Base-by-base conservation (phyloP, 1,140 invertebrate species). In the Drosophila ercepeae region DNA sequence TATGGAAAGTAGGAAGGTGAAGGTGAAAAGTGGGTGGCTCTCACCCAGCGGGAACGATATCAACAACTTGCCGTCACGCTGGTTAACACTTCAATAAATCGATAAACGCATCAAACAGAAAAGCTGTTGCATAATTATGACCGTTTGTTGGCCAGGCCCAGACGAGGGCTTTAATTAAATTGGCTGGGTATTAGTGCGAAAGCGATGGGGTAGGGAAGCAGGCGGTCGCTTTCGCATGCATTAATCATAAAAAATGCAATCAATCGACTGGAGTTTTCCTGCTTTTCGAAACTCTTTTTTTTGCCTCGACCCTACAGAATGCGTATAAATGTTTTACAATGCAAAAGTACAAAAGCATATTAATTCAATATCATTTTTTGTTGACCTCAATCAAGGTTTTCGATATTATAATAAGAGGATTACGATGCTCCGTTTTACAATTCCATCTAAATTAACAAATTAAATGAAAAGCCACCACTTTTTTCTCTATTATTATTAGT, bases 1-100 rank as follows among this genome's bases (percentile, higher is more conserved):
- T 34, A 49, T 46, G n/a, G n/a, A n/a, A n/a, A n/a, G n/a, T n/a
- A n/a, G n/a, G n/a, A n/a, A n/a, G n/a, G n/a, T n/a, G n/a, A n/a
- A n/a, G n/a, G 4, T 21, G 41, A 21, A 32, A 39, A 36, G 42
- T 63, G 51, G 18, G 27, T 59, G 34, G 32, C n/a, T 36, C 32
- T 39, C 13, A 18, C 29, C 13, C 46, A 25, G 39, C 9, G 52
- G 52, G 36, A 48, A 51, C 36, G 49, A 78, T 78, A 78, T 78
- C 76, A 79, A 75, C 76, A 79, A 70, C 76, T 82, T 81, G 78
- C 70, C 78, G 46, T 78, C 68, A 73, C 74, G 76, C 83, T 82
- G 78, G 78, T 84, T 84, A 84, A 84, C 79, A 86, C 79, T 86
- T 77, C 76, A 81, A 86, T 86, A 81, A 86, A 86, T 86, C 82